Conservation (phyloP, 2,888 invertebrate species). For the Megalurothrips usitatus region DNA sequence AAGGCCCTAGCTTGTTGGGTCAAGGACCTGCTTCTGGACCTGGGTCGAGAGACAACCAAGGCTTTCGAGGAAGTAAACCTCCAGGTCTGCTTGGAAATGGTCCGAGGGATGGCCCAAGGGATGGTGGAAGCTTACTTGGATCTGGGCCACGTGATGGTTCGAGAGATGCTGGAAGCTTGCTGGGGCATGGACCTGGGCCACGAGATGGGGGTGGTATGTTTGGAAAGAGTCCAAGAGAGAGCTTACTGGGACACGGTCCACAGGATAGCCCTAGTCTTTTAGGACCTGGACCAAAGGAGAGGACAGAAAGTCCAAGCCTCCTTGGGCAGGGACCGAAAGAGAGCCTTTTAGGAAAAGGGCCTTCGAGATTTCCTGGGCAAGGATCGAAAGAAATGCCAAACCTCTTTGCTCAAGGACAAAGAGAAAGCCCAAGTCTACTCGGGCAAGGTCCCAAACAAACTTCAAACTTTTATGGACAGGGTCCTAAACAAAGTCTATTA, state of each 20-base stretch:
- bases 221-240: neutral
- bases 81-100: neutral
- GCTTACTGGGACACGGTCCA: neutral
- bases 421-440: too few species aligned
- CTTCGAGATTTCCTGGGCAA: too few species aligned
- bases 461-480: too few species aligned
- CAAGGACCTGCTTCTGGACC: neutral
- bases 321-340: neutral
- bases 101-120: neutral
- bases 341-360: neutral
- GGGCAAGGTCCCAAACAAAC: too few species aligned
- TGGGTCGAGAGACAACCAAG: neutral
- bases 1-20: neutral
- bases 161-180: neutral
- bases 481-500: neutral
- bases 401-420: too few species aligned
- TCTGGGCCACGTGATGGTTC: neutral
- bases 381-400: too few species aligned
- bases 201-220: neutral
- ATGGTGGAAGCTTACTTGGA: neutral
- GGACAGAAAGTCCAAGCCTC: neutral
- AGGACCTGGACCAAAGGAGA: neutral
- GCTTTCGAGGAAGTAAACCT: constrained; percentile 7
- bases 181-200: neutral
- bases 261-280: neutral